These are phyloP conservation scores for Sinocyclocheilus anshuiensis DNA, from an alignment of 2,113 vertebrate genomes.

Conservation along the genomic window DNA sequence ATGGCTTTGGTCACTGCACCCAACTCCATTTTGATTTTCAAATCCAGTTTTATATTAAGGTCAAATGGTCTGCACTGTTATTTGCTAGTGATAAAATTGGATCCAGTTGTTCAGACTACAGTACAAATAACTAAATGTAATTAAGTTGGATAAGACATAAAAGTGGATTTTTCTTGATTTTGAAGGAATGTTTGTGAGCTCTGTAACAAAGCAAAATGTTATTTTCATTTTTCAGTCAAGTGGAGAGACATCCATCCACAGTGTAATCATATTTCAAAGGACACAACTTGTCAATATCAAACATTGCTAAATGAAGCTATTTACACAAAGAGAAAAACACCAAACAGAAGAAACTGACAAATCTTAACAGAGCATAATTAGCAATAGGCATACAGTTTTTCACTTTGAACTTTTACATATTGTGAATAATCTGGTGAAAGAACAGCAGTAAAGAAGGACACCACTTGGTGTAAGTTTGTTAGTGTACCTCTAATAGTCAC, in stretches of 20 bases:
- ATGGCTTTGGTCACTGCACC: not conserved
- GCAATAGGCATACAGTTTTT: not conserved
- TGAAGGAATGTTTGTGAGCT: not conserved
- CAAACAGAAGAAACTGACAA: not conserved
- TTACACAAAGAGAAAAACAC: not conserved
- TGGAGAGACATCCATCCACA: not conserved
- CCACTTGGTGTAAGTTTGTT: no score
- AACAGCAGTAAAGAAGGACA: no score
- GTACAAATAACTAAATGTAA: not conserved
- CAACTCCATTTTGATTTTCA: no score
- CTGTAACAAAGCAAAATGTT: not conserved
- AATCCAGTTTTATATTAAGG: no score
- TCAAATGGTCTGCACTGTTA: no score
- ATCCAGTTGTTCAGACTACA: no score
- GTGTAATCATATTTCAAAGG: not conserved
- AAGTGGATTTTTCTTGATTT: not conserved
- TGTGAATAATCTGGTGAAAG: no score
- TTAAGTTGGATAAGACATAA: not conserved
- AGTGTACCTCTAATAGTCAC: no score
- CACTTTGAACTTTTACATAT: no score
- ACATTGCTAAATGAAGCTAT: not conserved
- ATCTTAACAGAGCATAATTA: not conserved
- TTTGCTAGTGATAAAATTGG: no score
- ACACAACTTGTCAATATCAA: not conserved
- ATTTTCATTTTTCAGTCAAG: not conserved